Conservation (phyloP, 2,113 vertebrate genomes). For the Cryptotis parvus region DNA sequence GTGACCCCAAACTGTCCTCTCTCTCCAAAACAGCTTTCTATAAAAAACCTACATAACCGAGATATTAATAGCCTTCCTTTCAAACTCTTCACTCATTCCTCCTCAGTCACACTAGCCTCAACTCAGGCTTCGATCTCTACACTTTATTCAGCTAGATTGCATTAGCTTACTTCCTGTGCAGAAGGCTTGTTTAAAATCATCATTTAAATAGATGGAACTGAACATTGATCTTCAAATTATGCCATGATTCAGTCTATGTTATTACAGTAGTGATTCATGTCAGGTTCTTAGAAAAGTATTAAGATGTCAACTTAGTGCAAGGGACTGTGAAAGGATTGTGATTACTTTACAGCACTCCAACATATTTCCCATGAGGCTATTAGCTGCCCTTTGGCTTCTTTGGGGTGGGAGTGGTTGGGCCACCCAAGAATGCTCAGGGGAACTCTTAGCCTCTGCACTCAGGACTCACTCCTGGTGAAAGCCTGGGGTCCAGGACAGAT, state of each 20-base stretch:
- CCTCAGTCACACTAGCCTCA: not conserved
- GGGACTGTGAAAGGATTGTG: not conserved
- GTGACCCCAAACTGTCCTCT: no score
- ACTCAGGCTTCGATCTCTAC: not conserved
- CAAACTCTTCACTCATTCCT: constrained; percentile 1
- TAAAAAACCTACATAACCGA: constrained; percentile 8
- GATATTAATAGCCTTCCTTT: not conserved
- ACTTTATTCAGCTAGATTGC: not conserved
- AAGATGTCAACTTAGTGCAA: not conserved
- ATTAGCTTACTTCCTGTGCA: not conserved
- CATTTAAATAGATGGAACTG: no score
- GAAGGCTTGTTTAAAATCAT: constrained; percentile 8
- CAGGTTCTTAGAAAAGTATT: constrained; percentile 1
- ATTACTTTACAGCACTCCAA: not conserved
- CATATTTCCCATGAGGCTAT: not conserved
- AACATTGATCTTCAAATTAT: not conserved
- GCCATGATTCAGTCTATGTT: constrained; percentile 1
- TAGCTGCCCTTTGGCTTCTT: not conserved
- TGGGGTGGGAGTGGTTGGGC: no score
- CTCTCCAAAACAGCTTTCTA: not conserved
- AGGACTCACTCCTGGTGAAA: no score
- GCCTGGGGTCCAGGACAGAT: no score
- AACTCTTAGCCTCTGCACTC: no score
- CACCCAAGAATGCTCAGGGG: no score
- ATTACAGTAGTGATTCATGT: not conserved